Evolutionary conservation across 1,140 invertebrate species (phyloP).

Genomic region (Lysiphlebus fabarum): DNA sequence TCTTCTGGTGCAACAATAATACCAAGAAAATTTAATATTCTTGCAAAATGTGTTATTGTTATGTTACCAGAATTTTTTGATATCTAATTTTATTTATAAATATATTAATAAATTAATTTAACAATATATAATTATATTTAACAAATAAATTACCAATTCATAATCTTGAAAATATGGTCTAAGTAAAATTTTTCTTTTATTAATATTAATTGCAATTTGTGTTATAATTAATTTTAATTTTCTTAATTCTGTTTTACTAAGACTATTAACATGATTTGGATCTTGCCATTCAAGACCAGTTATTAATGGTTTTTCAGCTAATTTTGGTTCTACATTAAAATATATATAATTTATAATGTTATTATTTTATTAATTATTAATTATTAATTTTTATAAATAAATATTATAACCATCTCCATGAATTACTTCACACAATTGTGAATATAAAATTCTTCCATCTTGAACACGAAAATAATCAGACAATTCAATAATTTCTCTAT

Average conservation of each 20-base stretch:
- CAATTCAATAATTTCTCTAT: slow-evolving; percentile 66
- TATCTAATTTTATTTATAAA: slow-evolving; percentile 51
- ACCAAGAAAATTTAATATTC: slow-evolving; percentile 65
- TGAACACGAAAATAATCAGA: slow-evolving; percentile 71
- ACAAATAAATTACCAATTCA: slow-evolving; percentile 57
- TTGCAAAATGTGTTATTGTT: slow-evolving; percentile 67
- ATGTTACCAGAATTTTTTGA: slow-evolving; percentile 68
- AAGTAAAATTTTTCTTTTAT: slow-evolving; percentile 59
- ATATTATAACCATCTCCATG: slow-evolving; percentile 54
- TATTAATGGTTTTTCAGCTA: slow-evolving; percentile 52
- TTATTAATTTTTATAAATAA: neutral
- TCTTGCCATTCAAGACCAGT: slow-evolving; percentile 64
- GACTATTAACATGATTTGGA: slow-evolving; percentile 58
- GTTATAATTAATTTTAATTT: slow-evolving; percentile 63
- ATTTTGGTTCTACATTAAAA: slow-evolving; percentile 51
- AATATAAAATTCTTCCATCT: slow-evolving; percentile 69
- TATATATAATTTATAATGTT: neutral
- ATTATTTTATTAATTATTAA: neutral
- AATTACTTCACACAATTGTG: slow-evolving; percentile 68
- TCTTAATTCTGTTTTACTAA: slow-evolving; percentile 62
- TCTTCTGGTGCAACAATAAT: slow-evolving; percentile 64
- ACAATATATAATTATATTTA: neutral
- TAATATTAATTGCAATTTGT: slow-evolving; percentile 61
- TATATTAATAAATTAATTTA: neutral
- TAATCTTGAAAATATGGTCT: slow-evolving; percentile 74